Conservation (phyloP, 2,113 vertebrate species). For the Festucalex cinctus region DNA sequence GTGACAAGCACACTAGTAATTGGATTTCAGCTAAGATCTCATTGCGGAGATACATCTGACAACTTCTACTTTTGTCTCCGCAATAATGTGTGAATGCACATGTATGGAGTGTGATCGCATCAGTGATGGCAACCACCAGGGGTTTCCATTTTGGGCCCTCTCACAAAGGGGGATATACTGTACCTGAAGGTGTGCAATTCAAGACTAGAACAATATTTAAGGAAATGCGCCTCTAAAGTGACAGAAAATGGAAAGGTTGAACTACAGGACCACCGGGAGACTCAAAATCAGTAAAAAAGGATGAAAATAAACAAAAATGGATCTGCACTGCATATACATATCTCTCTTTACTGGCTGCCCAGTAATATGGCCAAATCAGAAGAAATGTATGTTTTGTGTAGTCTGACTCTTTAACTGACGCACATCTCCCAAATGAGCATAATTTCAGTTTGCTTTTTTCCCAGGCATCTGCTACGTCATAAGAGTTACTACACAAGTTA, state of each 20-base stretch:
- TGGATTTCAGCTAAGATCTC: slow-evolving; percentile 19
- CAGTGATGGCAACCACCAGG: slow-evolving; percentile 5
- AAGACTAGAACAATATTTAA: background rate
- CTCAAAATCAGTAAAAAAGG: too few species aligned
- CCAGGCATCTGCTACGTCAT: too few species aligned
- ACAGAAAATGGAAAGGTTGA: background rate
- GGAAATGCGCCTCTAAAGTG: too few species aligned
- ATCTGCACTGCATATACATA: background rate
- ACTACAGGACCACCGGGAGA: too few species aligned
- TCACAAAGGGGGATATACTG: background rate
- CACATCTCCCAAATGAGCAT: too few species aligned
- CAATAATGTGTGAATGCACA: background rate
- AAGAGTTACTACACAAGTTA: too few species aligned
- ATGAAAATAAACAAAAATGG: too few species aligned
- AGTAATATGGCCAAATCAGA: background rate
- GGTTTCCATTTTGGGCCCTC: slow-evolving; percentile 8
- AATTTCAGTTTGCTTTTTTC: too few species aligned
- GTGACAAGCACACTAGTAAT: slow-evolving; percentile 32
- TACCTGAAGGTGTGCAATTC: background rate
- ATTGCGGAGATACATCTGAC: slow-evolving; percentile 30
- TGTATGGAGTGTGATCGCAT: background rate
- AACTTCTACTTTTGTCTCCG: slow-evolving; percentile 5
- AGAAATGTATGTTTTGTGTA: too few species aligned
- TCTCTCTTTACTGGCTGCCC: background rate
- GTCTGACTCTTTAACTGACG: too few species aligned